These are phyloP conservation scores for Lottia gigantea DNA, from an alignment of 2,888 invertebrate genomes.

Conservation along the genomic window DNA sequence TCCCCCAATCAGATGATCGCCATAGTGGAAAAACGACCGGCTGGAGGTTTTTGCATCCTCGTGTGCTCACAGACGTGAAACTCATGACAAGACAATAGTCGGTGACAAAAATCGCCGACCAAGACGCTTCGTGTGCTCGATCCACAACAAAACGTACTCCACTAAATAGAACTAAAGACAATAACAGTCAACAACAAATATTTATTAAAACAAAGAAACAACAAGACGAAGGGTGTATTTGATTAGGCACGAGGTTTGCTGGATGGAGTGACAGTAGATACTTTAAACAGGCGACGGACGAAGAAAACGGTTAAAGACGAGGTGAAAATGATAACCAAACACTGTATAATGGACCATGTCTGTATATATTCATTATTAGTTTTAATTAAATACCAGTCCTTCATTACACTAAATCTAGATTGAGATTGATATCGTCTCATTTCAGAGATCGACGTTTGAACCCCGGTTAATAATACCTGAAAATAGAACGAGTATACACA, in stretches of 20 bases:
- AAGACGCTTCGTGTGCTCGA: no score
- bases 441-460: conserved; percentile 43
- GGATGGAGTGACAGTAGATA: conserved; percentile 70
- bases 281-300: conserved; percentile 88
- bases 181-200: no score
- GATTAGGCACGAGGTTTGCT: conserved; percentile 49
- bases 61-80: no score
- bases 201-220: no score
- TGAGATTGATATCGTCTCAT: conserved; percentile 42
- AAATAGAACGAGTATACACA: conserved; percentile 15
- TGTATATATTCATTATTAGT: conserved; percentile 73
- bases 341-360: conserved; percentile 89
- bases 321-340: conserved; percentile 82
- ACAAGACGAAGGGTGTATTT: background rate
- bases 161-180: no score
- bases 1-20: no score
- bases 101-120: no score
- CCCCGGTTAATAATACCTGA: conserved; percentile 44
- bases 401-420: conserved; percentile 46
- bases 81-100: no score
- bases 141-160: no score
- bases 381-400: conserved; percentile 51
- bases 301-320: conserved; percentile 87
- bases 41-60: no score
- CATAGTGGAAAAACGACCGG: no score